Evolutionary conservation across 2,888 invertebrate species (phyloP).

Genomic region (Alloscopus bannaensis): DNA sequence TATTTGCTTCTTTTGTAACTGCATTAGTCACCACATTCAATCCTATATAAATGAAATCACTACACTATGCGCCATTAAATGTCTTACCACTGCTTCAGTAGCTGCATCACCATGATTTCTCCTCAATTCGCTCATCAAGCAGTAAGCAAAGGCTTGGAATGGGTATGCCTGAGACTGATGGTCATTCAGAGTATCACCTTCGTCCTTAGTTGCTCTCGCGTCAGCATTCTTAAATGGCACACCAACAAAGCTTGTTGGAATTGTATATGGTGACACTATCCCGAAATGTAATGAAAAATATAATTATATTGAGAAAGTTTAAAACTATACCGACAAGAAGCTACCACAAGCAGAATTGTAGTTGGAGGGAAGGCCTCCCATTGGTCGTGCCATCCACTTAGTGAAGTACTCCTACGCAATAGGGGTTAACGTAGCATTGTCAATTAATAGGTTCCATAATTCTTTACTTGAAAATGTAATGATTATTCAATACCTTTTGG

Average conservation of each 20-base stretch:
- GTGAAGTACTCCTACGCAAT: neutral
- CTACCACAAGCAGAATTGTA: neutral
- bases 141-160: constrained; percentile 43
- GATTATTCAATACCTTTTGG: neutral
- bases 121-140: constrained; percentile 23
- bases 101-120: constrained; percentile 30
- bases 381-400: constrained; percentile 1
- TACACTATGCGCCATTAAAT: too few species aligned
- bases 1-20: neutral
- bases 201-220: constrained; percentile 8
- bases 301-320: neutral
- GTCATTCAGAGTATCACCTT: constrained; percentile 47
- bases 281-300: neutral
- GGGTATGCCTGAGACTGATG: constrained; percentile 21
- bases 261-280: too few species aligned
- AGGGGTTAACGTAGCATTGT: too few species aligned
- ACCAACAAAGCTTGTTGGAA: too few species aligned
- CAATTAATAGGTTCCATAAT: too few species aligned
- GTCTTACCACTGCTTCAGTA: constrained; percentile 37
- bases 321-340: neutral
- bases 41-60: neutral
- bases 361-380: neutral
- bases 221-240: constrained; percentile 28
- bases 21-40: neutral
- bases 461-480: neutral